Conservation (phyloP, 2,797 vertebrate species). For the Heterohyrax brucei region DNA sequence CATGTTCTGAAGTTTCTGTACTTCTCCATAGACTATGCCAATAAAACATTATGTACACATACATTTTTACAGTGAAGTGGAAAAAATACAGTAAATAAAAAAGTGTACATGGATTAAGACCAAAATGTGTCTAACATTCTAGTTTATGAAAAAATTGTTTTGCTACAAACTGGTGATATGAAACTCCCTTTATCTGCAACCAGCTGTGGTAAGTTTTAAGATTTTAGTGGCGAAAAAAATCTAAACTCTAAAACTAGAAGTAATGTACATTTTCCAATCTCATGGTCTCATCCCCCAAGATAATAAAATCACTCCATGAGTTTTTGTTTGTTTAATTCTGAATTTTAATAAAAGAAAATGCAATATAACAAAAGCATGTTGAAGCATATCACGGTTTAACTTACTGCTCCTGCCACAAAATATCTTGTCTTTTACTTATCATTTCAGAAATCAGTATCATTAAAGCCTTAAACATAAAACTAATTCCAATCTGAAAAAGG, state of each 20-base stretch:
- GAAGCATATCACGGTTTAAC: conserved; percentile 96
- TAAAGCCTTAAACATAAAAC: conserved; percentile 99
- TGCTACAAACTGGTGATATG: conserved; percentile 97
- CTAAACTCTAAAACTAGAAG: conserved; percentile 95
- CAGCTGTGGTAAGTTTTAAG: conserved; percentile 96
- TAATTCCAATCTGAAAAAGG: conserved; percentile 99
- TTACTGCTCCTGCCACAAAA: conserved; percentile 92
- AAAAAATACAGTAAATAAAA: conserved; percentile 95
- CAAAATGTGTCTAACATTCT: conserved; percentile 96
- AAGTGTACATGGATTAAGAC: conserved; percentile 98
- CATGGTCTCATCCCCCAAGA: conserved; percentile 91
- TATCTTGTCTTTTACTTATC: conserved; percentile 95
- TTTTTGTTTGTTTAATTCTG: conserved; percentile 90
- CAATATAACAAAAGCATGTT: conserved; percentile 96
- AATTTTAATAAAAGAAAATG: conserved; percentile 96
- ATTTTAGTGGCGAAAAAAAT: conserved; percentile 94
- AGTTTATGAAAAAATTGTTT: conserved; percentile 94
- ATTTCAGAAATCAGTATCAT: conserved; percentile 99
- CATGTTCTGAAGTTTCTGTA: conserved; percentile 97
- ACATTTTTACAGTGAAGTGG: conserved; percentile 98
- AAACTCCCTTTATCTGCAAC: conserved; percentile 98
- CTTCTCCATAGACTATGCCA: conserved; percentile 98
- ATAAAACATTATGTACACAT: conserved; percentile 99
- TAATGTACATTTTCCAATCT: conserved; percentile 96
- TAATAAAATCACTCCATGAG: conserved; percentile 94